A percentile compares a stretch with the other conserved stretches of the same genome.
Conservation (phyloP, 1,140 invertebrate genomes). For the Coelopa frigida region DNA sequence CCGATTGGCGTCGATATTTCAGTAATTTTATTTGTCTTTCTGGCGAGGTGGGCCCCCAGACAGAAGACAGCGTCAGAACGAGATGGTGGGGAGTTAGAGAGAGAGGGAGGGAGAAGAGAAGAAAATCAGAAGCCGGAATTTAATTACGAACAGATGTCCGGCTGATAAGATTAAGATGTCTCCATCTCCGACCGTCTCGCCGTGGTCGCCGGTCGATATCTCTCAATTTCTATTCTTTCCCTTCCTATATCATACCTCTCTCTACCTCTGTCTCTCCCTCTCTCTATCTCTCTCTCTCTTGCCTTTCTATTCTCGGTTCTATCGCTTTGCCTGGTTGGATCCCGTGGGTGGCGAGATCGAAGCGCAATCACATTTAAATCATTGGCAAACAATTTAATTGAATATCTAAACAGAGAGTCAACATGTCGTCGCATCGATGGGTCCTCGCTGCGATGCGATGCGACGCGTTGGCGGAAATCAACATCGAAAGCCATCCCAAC, state of each 20-base stretch:
- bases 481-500: background rate
- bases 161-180: conserved; percentile 14
- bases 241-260: background rate
- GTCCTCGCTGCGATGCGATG: too few species aligned
- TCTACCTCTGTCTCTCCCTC: background rate
- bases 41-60: conserved; percentile 5
- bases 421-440: too few species aligned
- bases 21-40: conserved; percentile 29
- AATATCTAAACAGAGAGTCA: conserved; percentile 43
- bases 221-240: background rate
- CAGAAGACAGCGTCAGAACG: background rate
- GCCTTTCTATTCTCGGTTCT: too few species aligned
- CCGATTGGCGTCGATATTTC: conserved; percentile 41
- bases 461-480: conserved; percentile 9
- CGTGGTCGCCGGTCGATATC: background rate
- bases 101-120: conserved; percentile 7
- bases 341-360: conserved; percentile 7
- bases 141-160: conserved; percentile 44
- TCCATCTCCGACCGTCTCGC: background rate
- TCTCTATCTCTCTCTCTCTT: conserved; percentile 3
- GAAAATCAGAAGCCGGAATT: conserved; percentile 37
- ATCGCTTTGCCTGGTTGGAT: too few species aligned
- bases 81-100: conserved; percentile 2
- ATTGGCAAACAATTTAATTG: conserved; percentile 35
- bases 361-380: background rate